Base-by-base conservation (phyloP, 1,140 invertebrate genomes). In the Zaprionus nigranus region DNA sequence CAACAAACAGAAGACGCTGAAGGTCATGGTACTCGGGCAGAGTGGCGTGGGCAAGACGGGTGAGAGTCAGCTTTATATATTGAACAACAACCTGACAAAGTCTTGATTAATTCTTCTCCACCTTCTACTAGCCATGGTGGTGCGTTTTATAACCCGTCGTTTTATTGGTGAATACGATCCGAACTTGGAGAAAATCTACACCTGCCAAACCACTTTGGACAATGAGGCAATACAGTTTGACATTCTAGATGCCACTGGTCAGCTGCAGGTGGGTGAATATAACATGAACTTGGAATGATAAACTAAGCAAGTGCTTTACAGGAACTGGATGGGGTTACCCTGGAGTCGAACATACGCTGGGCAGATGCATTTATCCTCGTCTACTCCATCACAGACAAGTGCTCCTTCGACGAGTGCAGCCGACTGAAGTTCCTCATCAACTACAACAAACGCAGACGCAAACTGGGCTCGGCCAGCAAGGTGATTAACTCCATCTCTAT, bases 81-180 rank as follows among this genome's bases (percentile, higher is more conserved):
- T 63, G 26, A 73, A 12, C 34, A 15, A 15, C 26, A 20, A 53
- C 56, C 22, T 22, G 20, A 26, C 12, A 76, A 46, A 15, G 34
- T 34, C 38, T 54, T 17, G 12, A 2, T 24, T 7, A 13, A 24
- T 22, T 15, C 24, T 24, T 17, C n/a, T 17, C 1, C n/a, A 12
- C 2, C 49, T 12, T 26, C n/a, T 94, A 66, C 93, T 53, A 88
- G 96, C 96, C 17, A 93, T 97, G 92, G 96, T 97, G 11, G 97
- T 97, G 15, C 93, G 97, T 80, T 97, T 97, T 82, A 95, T 97
- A 30, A 97, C 96, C 7, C 94, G 94, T 30, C 94, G 96, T n/a
- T 97, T 96, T 90, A 97, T 97, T 71, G 96, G 96, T 26, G 96
- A 97, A 93, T 97, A 97, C 87, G 96, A 97, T 88, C 95, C 96